Percentiles rank a stretch among this genome's conserved stretches.
phyloP scores from a whole-genome alignment of 2,888 invertebrate genomes.

The Amphimallon solstitiale region DNA sequence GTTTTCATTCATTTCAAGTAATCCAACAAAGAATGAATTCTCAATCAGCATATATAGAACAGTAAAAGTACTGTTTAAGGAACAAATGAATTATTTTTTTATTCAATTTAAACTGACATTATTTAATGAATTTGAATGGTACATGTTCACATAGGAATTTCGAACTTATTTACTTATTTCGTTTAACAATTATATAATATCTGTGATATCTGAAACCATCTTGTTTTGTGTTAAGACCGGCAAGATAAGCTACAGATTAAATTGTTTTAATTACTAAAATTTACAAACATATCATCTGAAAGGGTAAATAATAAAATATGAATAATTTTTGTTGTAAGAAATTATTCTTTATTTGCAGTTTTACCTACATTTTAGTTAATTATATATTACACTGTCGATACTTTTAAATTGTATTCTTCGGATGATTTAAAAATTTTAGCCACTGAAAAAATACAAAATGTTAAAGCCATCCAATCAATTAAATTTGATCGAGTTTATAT shows the following conservation, averaged over 20 bases:
- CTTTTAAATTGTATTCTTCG: background rate
- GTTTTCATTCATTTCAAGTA: too few species aligned
- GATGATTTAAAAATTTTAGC: background rate
- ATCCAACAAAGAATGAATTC: too few species aligned
- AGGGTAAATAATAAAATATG: slow-evolving; percentile 34
- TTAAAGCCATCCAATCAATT: background rate
- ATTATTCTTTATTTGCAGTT: slow-evolving; percentile 34
- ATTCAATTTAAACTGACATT: too few species aligned
- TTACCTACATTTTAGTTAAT: background rate
- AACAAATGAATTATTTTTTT: background rate
- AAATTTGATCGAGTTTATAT: background rate
- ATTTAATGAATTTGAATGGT: too few species aligned
- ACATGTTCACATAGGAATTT: background rate
- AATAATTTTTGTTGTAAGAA: slow-evolving; percentile 30
- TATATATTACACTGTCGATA: slow-evolving; percentile 7
- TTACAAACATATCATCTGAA: slow-evolving; percentile 11
- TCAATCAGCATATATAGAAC: background rate
- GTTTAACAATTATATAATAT: background rate
- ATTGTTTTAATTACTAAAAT: background rate
- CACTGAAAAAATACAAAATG: slow-evolving; percentile 3
- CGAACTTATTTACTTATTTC: background rate
- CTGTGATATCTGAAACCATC: slow-evolving; percentile 11
- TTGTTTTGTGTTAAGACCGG: slow-evolving; percentile 11
- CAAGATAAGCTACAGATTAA: slow-evolving; percentile 7
- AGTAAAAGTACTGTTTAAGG: background rate